Evolutionary conservation across 2,797 vertebrate genomes (phyloP).

Genomic region (Odontamblyopus lacepedii): DNA sequence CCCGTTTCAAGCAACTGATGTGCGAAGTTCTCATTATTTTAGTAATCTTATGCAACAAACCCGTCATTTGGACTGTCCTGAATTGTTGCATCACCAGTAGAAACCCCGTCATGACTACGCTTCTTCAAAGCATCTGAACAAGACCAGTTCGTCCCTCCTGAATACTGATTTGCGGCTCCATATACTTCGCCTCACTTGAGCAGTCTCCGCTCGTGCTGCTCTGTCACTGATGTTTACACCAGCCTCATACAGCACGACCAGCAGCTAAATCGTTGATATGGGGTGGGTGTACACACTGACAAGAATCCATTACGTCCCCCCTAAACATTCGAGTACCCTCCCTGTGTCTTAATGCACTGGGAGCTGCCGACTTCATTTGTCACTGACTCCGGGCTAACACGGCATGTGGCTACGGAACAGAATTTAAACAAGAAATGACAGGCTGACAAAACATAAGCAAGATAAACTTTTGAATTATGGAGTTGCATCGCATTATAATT

Average conservation of each 20-base stretch:
- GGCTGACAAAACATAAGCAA: neutral
- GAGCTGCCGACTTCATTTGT: constrained; percentile 64
- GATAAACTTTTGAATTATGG: neutral
- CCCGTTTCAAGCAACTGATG: too few relatives aligned
- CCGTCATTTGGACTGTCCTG: too few relatives aligned
- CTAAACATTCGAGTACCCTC: constrained; percentile 76
- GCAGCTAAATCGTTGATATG: neutral
- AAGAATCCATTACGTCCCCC: constrained; percentile 69
- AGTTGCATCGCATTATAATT: neutral
- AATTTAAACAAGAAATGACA: constrained; percentile 19
- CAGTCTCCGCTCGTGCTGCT: constrained; percentile 37
- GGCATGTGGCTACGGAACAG: constrained; percentile 46
- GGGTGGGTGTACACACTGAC: constrained; percentile 31
- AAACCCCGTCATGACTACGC: too few relatives aligned
- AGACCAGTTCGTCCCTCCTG: neutral
- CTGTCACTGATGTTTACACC: constrained; percentile 28
- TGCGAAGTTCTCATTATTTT: too few relatives aligned
- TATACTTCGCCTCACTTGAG: constrained; percentile 23
- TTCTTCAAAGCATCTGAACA: too few relatives aligned
- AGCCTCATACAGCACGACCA: constrained; percentile 31
- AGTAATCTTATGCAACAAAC: too few relatives aligned
- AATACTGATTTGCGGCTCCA: constrained; percentile 18
- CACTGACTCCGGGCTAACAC: constrained; percentile 39
- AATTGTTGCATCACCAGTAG: too few relatives aligned
- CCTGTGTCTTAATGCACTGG: constrained; percentile 65